phyloP scores from a whole-genome alignment of 2,888 invertebrate species.

The Heterodera filipjevi region DNA sequence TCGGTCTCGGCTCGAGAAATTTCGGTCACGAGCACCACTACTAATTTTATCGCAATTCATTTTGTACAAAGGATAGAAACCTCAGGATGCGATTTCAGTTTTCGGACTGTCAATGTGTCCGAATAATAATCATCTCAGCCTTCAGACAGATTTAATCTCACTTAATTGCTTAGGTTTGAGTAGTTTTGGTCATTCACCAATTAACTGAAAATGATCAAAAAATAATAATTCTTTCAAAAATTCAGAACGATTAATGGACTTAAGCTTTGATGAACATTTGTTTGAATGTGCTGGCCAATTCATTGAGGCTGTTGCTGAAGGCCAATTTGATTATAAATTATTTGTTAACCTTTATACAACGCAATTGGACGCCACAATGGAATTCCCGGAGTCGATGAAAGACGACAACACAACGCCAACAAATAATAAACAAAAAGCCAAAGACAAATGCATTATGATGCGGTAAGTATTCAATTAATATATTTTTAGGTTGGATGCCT shows the following conservation, averaged over 20 bases:
- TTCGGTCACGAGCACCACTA: no score
- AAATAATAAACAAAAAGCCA: not conserved
- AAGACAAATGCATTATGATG: not conserved
- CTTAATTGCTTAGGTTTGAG: no score
- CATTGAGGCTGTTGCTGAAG: not conserved
- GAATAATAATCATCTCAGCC: no score
- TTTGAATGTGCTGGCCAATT: not conserved
- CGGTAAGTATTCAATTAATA: not conserved
- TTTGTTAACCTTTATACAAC: not conserved
- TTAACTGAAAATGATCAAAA: no score
- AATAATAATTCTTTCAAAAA: not conserved
- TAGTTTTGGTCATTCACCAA: no score
- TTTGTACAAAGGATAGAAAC: no score
- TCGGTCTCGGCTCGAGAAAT: no score
- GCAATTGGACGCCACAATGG: conserved; percentile 2
- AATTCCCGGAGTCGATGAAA: not conserved
- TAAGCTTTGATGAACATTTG: not conserved
- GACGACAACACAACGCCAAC: not conserved
- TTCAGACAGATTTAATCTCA: no score
- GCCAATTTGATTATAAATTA: not conserved
- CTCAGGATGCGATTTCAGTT: no score
- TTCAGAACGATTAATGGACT: not conserved
- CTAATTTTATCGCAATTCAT: no score
- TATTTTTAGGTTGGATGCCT: no score
- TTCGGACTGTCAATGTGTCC: no score